Evolutionary conservation across 2,797 vertebrate species (phyloP), one percentile per base, ranked within the genome.

Genomic region (Astyanax mexicanus): DNA sequence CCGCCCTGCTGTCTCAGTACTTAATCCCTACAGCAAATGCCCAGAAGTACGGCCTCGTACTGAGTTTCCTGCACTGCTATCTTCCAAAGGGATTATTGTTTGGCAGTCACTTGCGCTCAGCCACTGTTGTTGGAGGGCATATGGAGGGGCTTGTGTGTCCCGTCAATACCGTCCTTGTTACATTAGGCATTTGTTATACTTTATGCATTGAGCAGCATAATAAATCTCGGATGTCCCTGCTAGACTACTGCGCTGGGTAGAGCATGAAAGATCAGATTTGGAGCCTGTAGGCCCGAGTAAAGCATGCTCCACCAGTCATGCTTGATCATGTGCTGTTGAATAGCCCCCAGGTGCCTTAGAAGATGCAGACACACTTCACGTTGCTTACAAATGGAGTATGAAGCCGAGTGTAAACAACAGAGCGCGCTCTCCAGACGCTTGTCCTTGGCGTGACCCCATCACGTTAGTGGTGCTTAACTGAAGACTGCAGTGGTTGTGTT

Each of bases 241-340:
- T 51, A 64, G 72, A 37, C 35, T n/a, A 8, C 67, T 61, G 19
- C 64, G 29, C 45, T 66, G 52, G 52, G 21, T 19, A 13, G 45
- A 61, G 21, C n/a, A 44, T 64, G 42, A 68, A 42, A 32, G 10
- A 8, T 47, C 35, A 21, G 17, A 68, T 72, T 60, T 47, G 12
- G 9, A 70, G 45, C 64, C 51, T 38, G 42, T 77, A 37, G 68
- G 35, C 65, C 76, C 29, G 75, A 35, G 49, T 78, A 45, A 25
- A 77, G 60, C 52, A 51, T 6, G 71, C 67, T 72, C 62, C 84
- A 81, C 66, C 67, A 62, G 38, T 79, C 72, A 40, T 7, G 21
- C 51, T 25, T 13, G 45, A 80, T 81, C 80, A 81, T 75, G 72
- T 32, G 69, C 62, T 60, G 52, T 25, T 21, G 21, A 21, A 45